Conservation (phyloP, 2,797 vertebrate genomes). For the Lagodon rhomboides region DNA sequence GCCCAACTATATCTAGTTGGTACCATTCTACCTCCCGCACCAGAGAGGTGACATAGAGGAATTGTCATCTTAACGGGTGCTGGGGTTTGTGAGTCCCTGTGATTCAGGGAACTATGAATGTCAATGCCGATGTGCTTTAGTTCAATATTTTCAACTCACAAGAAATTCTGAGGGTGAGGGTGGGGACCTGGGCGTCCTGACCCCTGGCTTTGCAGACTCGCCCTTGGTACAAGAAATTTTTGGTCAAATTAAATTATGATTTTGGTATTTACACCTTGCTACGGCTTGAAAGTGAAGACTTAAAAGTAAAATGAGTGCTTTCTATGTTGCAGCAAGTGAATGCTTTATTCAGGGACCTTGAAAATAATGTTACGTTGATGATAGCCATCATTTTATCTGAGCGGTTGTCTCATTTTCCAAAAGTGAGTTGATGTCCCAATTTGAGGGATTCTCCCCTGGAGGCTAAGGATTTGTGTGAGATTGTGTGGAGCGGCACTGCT, state of each 20-base stretch:
- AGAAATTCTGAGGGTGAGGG: too few species aligned
- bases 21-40: too few species aligned
- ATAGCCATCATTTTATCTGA: neutral
- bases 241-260: neutral
- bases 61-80: too few species aligned
- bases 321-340: neutral
- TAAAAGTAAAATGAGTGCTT: neutral
- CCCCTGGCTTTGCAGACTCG: too few species aligned
- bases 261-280: neutral
- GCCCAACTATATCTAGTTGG: too few species aligned
- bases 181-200: too few species aligned
- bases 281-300: neutral
- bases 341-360: neutral
- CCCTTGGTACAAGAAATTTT: neutral
- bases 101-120: too few species aligned
- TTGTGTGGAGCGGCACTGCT: constrained; percentile 3
- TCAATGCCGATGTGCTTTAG: too few species aligned
- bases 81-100: too few species aligned
- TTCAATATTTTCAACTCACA: too few species aligned
- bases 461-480: constrained; percentile 28
- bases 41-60: too few species aligned
- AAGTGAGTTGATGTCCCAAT: neutral
- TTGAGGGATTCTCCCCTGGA: neutral
- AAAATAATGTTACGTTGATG: neutral
- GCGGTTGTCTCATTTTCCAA: constrained; percentile 7